Percentiles rank a stretch among this genome's conserved stretches.
Conservation (phyloP, 2,113 vertebrate genomes). For the Orycteropus afer region DNA sequence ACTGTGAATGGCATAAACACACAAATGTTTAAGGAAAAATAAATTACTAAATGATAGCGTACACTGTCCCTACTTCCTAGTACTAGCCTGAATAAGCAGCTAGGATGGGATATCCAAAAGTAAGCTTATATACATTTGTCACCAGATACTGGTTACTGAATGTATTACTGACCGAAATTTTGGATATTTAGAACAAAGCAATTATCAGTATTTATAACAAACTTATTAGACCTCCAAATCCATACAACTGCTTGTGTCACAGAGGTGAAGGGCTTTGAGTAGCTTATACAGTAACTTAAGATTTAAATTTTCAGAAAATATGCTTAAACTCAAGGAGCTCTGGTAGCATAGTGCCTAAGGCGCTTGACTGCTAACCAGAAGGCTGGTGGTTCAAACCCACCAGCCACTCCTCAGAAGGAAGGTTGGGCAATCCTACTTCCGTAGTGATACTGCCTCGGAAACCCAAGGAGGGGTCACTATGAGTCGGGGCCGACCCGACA, state of each 20-base stretch:
- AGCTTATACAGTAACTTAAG: not conserved
- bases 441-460: no score
- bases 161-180: not conserved
- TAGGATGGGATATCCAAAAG: not conserved
- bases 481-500: no score
- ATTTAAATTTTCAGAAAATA: constrained; percentile 1
- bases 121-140: not conserved
- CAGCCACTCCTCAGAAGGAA: no score
- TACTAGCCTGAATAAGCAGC: not conserved
- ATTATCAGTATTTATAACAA: not conserved
- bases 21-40: not conserved
- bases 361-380: no score
- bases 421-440: no score
- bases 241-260: not conserved
- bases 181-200: not conserved
- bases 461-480: no score
- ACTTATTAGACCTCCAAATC: not conserved
- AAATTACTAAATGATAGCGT: fast-evolving
- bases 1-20: not conserved
- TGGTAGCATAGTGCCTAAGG: no score
- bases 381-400: no score
- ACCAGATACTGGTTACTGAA: not conserved
- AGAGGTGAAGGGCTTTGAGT: not conserved
- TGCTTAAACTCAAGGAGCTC: not conserved
- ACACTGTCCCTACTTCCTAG: not conserved